phyloP scores from a whole-genome alignment of 2,797 vertebrate genomes.

The Caiman crocodilus region DNA sequence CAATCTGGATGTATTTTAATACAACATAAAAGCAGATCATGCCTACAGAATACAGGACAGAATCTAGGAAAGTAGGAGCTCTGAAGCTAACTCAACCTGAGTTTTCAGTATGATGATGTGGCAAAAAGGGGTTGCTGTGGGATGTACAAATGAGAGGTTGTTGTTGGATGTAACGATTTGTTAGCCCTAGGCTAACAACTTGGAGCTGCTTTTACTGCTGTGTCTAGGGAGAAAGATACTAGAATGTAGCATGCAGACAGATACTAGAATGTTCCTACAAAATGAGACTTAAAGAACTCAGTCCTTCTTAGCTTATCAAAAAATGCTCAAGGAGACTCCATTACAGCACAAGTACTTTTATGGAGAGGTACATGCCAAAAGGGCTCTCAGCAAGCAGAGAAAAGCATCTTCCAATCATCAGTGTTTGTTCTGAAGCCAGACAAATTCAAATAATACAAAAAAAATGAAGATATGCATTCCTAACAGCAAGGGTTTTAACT shows the following conservation, averaged over 20 bases:
- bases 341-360: neutral
- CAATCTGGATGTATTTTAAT: neutral
- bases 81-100: neutral
- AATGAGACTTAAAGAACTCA: neutral
- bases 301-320: too few relatives aligned
- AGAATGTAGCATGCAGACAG: neutral
- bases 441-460: too few relatives aligned
- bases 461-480: too few relatives aligned
- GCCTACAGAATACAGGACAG: neutral
- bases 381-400: neutral
- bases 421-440: too few relatives aligned
- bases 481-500: too few relatives aligned
- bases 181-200: neutral
- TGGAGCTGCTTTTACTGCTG: neutral
- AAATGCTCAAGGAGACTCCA: neutral
- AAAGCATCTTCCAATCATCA: too few relatives aligned
- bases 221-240: neutral
- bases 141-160: neutral
- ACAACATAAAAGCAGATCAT: too few relatives aligned
- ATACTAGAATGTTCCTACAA: too few relatives aligned
- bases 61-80: too few relatives aligned
- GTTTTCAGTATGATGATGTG: neutral
- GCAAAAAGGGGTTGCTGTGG: neutral
- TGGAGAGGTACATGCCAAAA: neutral
- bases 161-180: neutral